These are phyloP conservation scores for Tanaodytes sp. DNA, from an alignment of 2,888 invertebrate species.

Conservation along the genomic window DNA sequence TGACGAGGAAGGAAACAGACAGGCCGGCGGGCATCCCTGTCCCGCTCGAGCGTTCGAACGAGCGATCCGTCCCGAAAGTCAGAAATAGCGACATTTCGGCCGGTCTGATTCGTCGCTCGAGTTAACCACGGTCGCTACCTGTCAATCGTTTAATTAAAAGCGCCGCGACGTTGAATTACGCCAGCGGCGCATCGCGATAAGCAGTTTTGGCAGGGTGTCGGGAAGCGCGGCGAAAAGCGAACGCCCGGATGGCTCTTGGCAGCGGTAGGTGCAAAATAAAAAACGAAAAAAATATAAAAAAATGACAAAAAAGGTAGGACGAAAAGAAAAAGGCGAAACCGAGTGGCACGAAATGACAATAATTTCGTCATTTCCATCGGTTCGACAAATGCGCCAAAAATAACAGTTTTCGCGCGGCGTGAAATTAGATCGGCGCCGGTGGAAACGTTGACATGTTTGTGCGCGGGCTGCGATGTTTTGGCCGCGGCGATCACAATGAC, in stretches of 20 bases:
- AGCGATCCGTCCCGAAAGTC: slow-evolving; percentile 58
- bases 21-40: slow-evolving; percentile 32
- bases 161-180: slow-evolving; percentile 48
- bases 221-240: slow-evolving; percentile 19
- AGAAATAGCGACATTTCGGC: slow-evolving; percentile 61
- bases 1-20: slow-evolving; percentile 27
- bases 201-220: slow-evolving; percentile 44
- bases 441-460: slow-evolving; percentile 33
- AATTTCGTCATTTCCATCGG: slow-evolving; percentile 42
- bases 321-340: no score
- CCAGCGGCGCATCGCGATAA: slow-evolving; percentile 52
- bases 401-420: slow-evolving; percentile 21
- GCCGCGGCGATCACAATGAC: slow-evolving; percentile 43
- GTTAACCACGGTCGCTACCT: slow-evolving; percentile 55
- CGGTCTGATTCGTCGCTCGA: slow-evolving; percentile 48
- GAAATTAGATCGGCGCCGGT: slow-evolving; percentile 41
- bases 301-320: no score
- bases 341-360: no score
- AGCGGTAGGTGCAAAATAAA: slow-evolving; percentile 10
- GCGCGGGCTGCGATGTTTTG: no score
- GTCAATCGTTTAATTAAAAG: slow-evolving; percentile 65
- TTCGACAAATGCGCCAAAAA: slow-evolving; percentile 44
- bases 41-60: slow-evolving; percentile 50
- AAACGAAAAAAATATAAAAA: slow-evolving; percentile 30
- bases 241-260: slow-evolving; percentile 23